phyloP scores from a whole-genome alignment of 2,797 vertebrate genomes.

The Prunella strophiata region DNA sequence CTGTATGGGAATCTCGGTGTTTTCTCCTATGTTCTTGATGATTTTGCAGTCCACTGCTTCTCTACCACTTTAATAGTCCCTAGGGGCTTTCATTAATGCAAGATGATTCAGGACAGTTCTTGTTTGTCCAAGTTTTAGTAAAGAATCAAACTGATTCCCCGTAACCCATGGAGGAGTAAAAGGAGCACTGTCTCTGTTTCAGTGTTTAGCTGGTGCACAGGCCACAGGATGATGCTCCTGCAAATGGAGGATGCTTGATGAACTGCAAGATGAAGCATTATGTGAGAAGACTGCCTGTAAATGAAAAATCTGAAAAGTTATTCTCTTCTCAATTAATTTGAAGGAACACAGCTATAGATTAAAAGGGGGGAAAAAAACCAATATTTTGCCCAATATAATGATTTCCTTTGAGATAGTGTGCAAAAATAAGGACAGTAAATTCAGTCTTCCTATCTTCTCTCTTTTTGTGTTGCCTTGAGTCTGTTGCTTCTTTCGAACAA shows the following conservation, averaged over 20 bases:
- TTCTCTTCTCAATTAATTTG: neutral
- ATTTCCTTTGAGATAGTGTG: neutral
- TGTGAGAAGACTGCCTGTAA: neutral
- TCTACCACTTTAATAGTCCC: neutral
- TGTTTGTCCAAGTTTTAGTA: neutral
- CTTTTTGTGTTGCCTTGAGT: neutral
- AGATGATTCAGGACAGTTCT: neutral
- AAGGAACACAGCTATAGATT: neutral
- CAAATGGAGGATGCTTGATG: neutral
- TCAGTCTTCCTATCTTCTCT: neutral
- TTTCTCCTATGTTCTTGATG: neutral
- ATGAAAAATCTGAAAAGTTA: neutral
- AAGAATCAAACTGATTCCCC: neutral
- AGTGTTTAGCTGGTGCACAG: neutral
- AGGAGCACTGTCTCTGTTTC: neutral
- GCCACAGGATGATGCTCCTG: neutral
- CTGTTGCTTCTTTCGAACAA: neutral
- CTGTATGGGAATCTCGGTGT: accelerated
- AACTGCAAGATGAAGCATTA: neutral
- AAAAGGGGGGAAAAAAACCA: accelerated
- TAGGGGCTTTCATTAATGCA: neutral
- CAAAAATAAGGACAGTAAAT: neutral
- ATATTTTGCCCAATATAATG: neutral
- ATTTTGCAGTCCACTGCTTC: neutral
- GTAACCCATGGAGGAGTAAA: neutral